Conservation (phyloP, 2,797 vertebrate species). For the Adelosebastes latens region DNA sequence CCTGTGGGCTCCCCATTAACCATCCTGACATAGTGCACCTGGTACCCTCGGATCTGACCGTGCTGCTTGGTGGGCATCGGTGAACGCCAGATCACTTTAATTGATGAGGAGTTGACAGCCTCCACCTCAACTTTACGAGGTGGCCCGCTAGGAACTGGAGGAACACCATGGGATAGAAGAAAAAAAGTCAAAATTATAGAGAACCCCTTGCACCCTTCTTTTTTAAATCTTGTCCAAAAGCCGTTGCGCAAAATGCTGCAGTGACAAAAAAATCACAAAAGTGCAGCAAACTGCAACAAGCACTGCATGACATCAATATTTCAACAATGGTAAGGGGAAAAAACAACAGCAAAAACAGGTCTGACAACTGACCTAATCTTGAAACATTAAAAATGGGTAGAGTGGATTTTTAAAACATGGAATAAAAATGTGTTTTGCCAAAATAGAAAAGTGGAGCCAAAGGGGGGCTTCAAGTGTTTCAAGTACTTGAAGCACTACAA, state of each 20-base stretch:
- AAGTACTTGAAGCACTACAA: constrained; percentile 94
- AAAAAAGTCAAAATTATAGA: constrained; percentile 90
- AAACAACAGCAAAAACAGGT: constrained; percentile 91
- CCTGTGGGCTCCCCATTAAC: constrained; percentile 96
- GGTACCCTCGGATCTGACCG: constrained; percentile 98
- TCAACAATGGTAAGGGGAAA: constrained; percentile 89
- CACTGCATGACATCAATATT: constrained; percentile 87
- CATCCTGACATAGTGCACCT: constrained; percentile 99
- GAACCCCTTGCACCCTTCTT: constrained; percentile 66
- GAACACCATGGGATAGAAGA: constrained; percentile 98
- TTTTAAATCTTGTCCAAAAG: constrained; percentile 78
- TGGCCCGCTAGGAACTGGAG: constrained; percentile 99
- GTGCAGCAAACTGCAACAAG: constrained; percentile 85
- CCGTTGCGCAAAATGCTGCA: constrained; percentile 78
- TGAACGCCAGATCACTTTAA: constrained; percentile 99
- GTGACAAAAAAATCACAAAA: constrained; percentile 82
- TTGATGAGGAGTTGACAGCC: constrained; percentile 99
- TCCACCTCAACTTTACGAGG: constrained; percentile 99
- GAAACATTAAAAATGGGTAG: constrained; percentile 96
- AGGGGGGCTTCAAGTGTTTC: constrained; percentile 91
- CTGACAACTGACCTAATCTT: constrained; percentile 89
- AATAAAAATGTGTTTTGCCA: constrained; percentile 95
- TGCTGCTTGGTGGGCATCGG: constrained; percentile 98
- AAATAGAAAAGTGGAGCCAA: constrained; percentile 99
- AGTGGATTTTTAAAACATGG: constrained; percentile 95